Base-by-base conservation (phyloP, 1,140 invertebrate species). In the Mesaphorura yosii region DNA sequence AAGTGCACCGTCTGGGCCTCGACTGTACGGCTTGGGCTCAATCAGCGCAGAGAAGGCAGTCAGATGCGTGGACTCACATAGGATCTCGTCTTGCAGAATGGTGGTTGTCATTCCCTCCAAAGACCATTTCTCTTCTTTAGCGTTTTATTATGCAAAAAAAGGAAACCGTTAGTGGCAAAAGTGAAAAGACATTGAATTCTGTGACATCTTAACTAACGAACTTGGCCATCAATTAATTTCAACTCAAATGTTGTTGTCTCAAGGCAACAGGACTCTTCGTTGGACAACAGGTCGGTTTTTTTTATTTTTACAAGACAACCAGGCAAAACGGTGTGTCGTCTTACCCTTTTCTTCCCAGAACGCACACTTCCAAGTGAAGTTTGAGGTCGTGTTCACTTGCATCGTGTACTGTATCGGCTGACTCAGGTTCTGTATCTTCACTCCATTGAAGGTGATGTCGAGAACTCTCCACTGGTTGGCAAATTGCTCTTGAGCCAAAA, bases 11-110 rank as follows among this genome's bases (percentile, higher is more conserved):
- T 55, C 27, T 44, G 34, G 14, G 12, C 31, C 25, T 26, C 54
- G 34, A 7, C 37, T 14, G 5, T 47, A 37, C 17, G 62, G 62
- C 20, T 58, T 25, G 48, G 69, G 68, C 63, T 76, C 74, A 48
- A 76, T 55, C 2, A 76, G 58, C 6, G 75, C 68, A 14, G 75
- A 74, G 57, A 77, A 77, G n/a, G 74, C 73, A 1, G 75, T 76
- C 57, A 77, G 55, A 62, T 76, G 75, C 25, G 58, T 63, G 3
- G 75, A 69, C 10, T 67, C 53, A 56, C 75, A 76, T 26, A 45
- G 19, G 5, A 66, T 70, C 17, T 60, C 59, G 22, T 69, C 67
- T 4, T 65, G 62, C 15, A 51, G 63, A n/a, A 62, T 64, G 3
- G 62, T 64, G 0, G 67, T 67, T 1, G 49, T 63, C 17, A 77